Evolutionary conservation across 2,113 vertebrate genomes (phyloP).

Genomic region (Ariopsis seemanni): DNA sequence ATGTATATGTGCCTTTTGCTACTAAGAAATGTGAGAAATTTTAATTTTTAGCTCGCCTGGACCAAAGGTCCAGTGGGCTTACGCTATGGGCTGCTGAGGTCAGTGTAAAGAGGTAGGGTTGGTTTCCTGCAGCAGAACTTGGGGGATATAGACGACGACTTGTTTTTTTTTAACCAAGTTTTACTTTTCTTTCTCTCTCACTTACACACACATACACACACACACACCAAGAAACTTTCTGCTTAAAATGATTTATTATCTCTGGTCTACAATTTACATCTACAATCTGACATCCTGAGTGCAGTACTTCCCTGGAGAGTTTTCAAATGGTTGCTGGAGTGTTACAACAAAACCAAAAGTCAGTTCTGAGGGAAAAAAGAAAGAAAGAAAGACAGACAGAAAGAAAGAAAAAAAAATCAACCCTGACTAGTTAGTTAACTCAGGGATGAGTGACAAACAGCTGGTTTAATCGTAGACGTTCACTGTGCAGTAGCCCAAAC

Average conservation of each 20-base stretch:
- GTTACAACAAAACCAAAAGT: not conserved
- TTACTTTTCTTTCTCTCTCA: no score
- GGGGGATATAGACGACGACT: no score
- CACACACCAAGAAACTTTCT: not conserved
- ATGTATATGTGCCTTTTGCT: no score
- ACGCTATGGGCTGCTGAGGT: no score
- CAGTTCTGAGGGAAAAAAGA: not conserved
- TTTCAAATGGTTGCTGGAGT: not conserved
- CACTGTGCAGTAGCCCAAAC: not conserved
- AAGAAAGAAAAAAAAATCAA: not conserved
- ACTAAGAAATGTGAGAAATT: no score
- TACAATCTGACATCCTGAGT: not conserved
- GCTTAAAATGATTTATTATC: conserved; percentile 48
- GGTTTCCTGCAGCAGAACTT: no score
- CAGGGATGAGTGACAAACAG: not conserved
- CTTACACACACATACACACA: not conserved
- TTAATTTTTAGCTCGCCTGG: no score
- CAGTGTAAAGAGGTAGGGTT: no score
- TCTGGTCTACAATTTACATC: conserved; percentile 20
- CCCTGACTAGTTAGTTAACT: not conserved
- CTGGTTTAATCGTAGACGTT: not conserved
- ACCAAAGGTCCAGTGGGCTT: no score
- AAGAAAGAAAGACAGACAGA: no score
- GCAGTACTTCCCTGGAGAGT: not conserved
- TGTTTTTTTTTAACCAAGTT: not conserved